Conservation (phyloP, 1,140 invertebrate species). For the Pollicipes pollicipes region DNA sequence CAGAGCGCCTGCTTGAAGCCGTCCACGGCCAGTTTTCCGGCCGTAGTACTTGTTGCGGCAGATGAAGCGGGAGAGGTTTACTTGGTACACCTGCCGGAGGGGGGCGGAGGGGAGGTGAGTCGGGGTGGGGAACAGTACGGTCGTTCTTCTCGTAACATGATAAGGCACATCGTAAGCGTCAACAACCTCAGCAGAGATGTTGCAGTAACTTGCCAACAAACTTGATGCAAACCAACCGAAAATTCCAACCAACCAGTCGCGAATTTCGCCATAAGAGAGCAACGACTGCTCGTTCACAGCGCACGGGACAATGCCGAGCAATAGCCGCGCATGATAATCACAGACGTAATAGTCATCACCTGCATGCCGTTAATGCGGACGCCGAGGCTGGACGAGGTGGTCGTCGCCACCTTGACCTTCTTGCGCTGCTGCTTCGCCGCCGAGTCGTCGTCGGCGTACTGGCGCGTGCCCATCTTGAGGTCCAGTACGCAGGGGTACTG, state of each 20-base stretch:
- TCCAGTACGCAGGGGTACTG: conserved; percentile 46
- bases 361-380: conserved; percentile 80
- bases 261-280: no score
- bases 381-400: conserved; percentile 70
- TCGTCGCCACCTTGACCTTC: conserved; percentile 74
- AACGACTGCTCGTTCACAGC: no score
- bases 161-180: no score
- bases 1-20: conserved; percentile 65
- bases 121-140: no score
- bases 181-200: no score
- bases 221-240: no score
- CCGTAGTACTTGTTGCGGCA: conserved; percentile 89
- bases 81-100: conserved; percentile 46
- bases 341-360: no score
- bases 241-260: no score
- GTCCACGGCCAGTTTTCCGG: conserved; percentile 53
- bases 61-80: conserved; percentile 44
- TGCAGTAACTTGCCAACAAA: no score
- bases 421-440: conserved; percentile 73
- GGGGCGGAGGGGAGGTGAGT: conserved; percentile 12
- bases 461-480: conserved; percentile 87
- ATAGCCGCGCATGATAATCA: no score
- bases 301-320: no score
- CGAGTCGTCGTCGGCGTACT: conserved; percentile 84
- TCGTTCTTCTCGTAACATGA: no score